Evolutionary conservation across 2,888 invertebrate genomes (phyloP).

Genomic region (Meiosimyza decipiens): DNA sequence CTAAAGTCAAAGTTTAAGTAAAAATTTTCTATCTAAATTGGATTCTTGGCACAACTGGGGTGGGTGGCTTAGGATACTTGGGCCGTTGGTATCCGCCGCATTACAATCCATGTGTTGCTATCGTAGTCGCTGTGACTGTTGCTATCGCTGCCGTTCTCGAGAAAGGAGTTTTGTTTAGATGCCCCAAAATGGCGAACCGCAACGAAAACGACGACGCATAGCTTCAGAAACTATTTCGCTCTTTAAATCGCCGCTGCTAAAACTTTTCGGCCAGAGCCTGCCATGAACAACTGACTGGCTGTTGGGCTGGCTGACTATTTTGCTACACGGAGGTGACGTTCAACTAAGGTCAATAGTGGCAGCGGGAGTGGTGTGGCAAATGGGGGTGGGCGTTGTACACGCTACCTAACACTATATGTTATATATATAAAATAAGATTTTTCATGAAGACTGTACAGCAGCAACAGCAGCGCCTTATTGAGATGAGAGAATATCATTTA

Average conservation of each 20-base stretch:
- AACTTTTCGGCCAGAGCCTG: constrained; percentile 9
- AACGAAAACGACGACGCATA: constrained; percentile 34
- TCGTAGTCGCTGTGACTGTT: too few relatives aligned
- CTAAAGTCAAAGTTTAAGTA: constrained; percentile 6
- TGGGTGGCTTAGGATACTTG: too few relatives aligned
- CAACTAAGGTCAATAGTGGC: constrained; percentile 7
- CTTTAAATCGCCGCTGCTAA: constrained; percentile 22
- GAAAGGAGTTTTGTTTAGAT: too few relatives aligned
- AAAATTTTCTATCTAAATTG: constrained; percentile 11
- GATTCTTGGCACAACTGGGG: not conserved
- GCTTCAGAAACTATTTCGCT: constrained; percentile 33
- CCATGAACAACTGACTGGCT: not conserved
- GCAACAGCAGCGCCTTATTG: not conserved
- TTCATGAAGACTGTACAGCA: not conserved
- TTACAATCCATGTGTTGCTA: too few relatives aligned
- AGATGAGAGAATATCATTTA: constrained; percentile 30
- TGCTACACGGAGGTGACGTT: not conserved
- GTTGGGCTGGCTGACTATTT: not conserved
- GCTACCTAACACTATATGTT: too few relatives aligned
- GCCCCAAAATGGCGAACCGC: constrained; percentile 13
- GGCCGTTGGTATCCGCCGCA: too few relatives aligned
- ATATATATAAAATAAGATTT: not conserved
- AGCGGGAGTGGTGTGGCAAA: not conserved
- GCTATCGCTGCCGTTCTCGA: too few relatives aligned
- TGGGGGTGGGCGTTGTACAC: constrained; percentile 11